A percentile compares a stretch with the other conserved stretches of the same genome.
Conservation (phyloP, 2,797 vertebrate genomes). For the Rhadinocentrus ornatus region DNA sequence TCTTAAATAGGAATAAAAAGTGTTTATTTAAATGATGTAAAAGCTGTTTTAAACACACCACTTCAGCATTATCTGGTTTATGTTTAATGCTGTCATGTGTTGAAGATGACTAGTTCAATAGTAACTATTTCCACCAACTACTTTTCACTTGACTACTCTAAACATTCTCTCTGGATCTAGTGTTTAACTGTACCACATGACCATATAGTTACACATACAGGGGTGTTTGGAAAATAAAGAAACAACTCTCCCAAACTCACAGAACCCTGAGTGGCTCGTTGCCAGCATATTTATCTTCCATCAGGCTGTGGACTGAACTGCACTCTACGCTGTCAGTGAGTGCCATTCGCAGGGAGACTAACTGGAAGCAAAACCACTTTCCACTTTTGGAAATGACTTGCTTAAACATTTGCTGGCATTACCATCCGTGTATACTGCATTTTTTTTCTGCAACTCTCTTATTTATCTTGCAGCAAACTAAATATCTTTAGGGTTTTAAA, state of each 20-base stretch:
- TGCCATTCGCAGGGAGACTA: slow-evolving; percentile 12
- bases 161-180: neutral
- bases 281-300: slow-evolving; percentile 2
- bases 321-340: slow-evolving; percentile 10
- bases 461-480: neutral
- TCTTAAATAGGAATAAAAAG: too few species aligned
- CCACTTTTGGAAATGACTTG: slow-evolving; percentile 9
- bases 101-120: too few species aligned
- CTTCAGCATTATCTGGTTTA: slow-evolving; percentile 7
- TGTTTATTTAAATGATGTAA: neutral
- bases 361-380: neutral
- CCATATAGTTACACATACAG: neutral
- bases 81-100: neutral
- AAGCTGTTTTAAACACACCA: neutral
- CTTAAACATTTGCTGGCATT: neutral
- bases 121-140: too few species aligned
- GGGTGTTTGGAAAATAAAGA: neutral
- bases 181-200: neutral
- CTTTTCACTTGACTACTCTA: too few species aligned
- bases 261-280: slow-evolving; percentile 19
- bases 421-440: neutral
- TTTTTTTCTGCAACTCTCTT: neutral
- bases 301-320: slow-evolving; percentile 31
- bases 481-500: neutral
- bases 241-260: neutral